phyloP scores from a whole-genome alignment of 2,888 invertebrate genomes.

The Bembecia ichneumoniformis region DNA sequence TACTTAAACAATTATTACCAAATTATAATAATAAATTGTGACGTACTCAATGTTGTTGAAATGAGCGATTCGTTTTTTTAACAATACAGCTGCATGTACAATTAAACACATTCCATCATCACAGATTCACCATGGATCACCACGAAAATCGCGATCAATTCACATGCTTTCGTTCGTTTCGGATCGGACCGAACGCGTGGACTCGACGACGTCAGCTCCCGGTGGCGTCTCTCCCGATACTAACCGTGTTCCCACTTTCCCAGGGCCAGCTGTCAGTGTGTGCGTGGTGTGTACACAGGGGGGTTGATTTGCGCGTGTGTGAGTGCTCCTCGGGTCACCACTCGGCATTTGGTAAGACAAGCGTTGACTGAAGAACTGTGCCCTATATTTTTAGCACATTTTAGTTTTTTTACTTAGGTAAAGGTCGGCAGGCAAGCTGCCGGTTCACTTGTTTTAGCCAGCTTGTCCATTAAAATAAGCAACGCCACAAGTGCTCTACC shows the following conservation, averaged over 20 bases:
- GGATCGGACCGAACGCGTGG: not conserved
- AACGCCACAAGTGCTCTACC: too few relatives aligned
- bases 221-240: slow-evolving; percentile 29
- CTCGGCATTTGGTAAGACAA: slow-evolving; percentile 53
- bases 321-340: slow-evolving; percentile 53
- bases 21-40: too few relatives aligned
- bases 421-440: too few relatives aligned
- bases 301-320: slow-evolving; percentile 35
- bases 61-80: not conserved
- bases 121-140: not conserved
- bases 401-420: too few relatives aligned
- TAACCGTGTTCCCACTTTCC: slow-evolving; percentile 9
- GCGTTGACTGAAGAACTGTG: slow-evolving; percentile 38
- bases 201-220: slow-evolving; percentile 12
- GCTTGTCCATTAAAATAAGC: too few relatives aligned
- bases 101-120: not conserved
- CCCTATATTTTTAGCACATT: slow-evolving; percentile 30
- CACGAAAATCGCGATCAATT: not conserved
- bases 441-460: too few relatives aligned
- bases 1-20: too few relatives aligned
- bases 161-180: slow-evolving; percentile 10
- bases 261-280: slow-evolving; percentile 17
- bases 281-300: slow-evolving; percentile 18
- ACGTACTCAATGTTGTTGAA: too few relatives aligned
- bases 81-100: not conserved